Evolutionary conservation across 2,888 invertebrate genomes (phyloP).

Genomic region (Dryobotodes eremita): DNA sequence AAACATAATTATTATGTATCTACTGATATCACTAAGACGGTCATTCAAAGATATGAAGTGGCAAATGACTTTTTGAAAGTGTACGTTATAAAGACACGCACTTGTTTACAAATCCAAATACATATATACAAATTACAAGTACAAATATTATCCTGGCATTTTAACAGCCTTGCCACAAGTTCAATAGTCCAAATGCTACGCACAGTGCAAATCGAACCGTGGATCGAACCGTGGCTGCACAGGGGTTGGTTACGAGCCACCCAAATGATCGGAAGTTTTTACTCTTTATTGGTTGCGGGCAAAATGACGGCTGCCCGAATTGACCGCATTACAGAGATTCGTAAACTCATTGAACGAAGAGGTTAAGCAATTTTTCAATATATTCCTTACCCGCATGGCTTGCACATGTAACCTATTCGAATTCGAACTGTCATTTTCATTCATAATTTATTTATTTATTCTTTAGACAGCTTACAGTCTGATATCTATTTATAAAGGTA

Average conservation of each 20-base stretch:
- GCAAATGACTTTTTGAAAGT: slow-evolving; percentile 2
- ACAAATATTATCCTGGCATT: slow-evolving; percentile 2
- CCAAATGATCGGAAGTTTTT: background rate
- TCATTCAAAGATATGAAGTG: slow-evolving; percentile 28
- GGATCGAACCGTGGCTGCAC: background rate
- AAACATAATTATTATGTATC: slow-evolving; percentile 17
- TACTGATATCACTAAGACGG: slow-evolving; percentile 24
- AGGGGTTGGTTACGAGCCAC: background rate
- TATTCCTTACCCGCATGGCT: background rate
- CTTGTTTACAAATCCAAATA: slow-evolving; percentile 11
- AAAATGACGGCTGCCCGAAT: background rate
- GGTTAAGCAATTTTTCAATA: background rate
- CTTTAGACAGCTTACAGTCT: no score
- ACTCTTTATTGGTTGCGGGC: no score
- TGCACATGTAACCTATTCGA: no score
- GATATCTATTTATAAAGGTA: no score
- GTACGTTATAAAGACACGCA: slow-evolving; percentile 8
- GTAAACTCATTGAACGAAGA: background rate
- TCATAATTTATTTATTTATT: no score
- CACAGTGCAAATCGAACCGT: background rate
- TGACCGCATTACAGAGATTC: background rate
- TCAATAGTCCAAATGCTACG: background rate
- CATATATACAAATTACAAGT: slow-evolving; percentile 7
- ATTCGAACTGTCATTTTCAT: background rate
- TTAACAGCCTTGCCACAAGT: background rate